Evolutionary conservation across 2,888 invertebrate species (phyloP), one percentile per base, ranked within the genome.

Genomic region (Enchytraeus crypticus): DNA sequence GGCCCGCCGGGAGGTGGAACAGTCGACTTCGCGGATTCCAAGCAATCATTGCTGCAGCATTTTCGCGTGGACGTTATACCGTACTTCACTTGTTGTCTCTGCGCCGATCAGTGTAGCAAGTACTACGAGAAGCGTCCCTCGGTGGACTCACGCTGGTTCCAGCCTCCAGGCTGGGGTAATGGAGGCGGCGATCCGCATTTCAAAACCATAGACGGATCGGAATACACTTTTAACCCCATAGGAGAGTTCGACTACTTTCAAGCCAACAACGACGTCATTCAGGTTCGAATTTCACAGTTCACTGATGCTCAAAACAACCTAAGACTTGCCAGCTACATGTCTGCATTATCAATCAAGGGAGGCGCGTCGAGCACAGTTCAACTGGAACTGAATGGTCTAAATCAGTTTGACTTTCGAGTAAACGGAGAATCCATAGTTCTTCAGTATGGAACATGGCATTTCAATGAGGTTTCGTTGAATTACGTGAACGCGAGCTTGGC

Each of bases 41-140:
- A n/a, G 14, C 18, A 18, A 11, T 46, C 46, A 5, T 26, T 26
- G 5, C 23, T 33, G n/a, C 2, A 32, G 5, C 55, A 60, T 47
- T 47, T 60, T 33, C 14, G 30, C 8, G 30, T 21, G 23, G 60
- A 60, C 30, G 55, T 60, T 18, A 46, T 30, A 1, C 60, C 60
- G 8, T 60, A 32, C 23, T 18, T 55, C n/a, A 21, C 46, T 5
- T 60, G 60, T 29, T 60, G 60, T 45, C 29, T 21, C 18, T 47
- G 11, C 21, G 29, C 60, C 2, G 21, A 33, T 5, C 18, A 59
- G 26, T 60, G 60, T 30, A 55, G 45, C 33, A 55, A 55, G 23
- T 60, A 60, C n/a, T 60, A 60, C 38, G 60, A 60, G 47, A 60
- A 60, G 54, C 46, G 60, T 21, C 60, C 60, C n/a, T 60, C 60